Evolutionary conservation across 2,888 invertebrate genomes (phyloP).

Genomic region (Gibbula magus): DNA sequence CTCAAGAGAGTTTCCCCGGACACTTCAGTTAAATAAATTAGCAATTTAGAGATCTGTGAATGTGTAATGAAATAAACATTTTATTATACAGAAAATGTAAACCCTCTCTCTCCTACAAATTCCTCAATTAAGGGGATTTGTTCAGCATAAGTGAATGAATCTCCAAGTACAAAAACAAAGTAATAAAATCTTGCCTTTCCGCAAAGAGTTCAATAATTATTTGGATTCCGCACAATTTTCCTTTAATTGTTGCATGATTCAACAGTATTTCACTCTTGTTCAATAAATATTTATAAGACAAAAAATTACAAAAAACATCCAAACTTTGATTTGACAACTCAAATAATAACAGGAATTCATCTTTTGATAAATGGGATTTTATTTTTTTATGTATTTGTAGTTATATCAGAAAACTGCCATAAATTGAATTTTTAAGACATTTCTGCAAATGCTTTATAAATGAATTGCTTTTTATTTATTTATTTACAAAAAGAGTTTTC

Average conservation of each 20-base stretch:
- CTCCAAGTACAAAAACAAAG: no score
- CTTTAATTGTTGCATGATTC: no score
- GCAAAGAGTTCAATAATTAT: no score
- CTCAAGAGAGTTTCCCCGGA: neutral
- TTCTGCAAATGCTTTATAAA: neutral
- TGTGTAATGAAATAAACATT: constrained; percentile 15
- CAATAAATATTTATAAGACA: neutral
- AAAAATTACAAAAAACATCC: neutral
- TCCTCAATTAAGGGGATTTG: neutral
- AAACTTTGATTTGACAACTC: neutral
- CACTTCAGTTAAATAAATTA: constrained; percentile 23
- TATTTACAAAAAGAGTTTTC: no score
- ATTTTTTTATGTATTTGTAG: neutral
- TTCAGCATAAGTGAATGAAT: no score
- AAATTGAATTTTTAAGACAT: neutral
- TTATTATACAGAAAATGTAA: constrained; percentile 6
- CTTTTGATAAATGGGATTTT: neutral
- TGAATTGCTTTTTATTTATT: neutral
- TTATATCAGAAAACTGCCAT: neutral
- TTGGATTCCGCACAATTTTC: no score
- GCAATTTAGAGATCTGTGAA: constrained; percentile 19
- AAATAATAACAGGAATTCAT: neutral
- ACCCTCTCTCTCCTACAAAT: neutral
- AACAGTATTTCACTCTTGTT: no score
- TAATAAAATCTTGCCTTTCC: no score